Percentiles rank a stretch among this genome's conserved stretches.
Evolutionary conservation across 2,888 invertebrate genomes (phyloP).

Genomic region (Dione juno): DNA sequence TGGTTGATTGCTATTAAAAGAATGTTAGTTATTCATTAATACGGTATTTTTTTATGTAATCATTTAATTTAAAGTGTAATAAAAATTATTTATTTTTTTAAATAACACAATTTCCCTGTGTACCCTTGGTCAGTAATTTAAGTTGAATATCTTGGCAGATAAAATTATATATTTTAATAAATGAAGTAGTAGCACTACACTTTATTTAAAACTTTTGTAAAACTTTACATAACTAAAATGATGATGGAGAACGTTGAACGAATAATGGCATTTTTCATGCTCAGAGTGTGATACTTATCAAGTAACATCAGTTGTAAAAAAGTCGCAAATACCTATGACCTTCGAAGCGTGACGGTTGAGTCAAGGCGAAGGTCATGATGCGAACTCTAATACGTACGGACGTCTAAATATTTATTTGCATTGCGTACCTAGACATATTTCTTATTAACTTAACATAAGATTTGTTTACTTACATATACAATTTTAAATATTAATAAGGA

Average conservation of each 20-base stretch:
- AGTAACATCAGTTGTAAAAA: constrained; percentile 22
- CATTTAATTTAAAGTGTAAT: not conserved
- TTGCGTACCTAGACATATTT: no score
- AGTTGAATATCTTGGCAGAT: no score
- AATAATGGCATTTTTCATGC: not conserved
- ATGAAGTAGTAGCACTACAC: no score
- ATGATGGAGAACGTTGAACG: no score
- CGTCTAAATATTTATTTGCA: constrained; percentile 10
- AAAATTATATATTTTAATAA: no score
- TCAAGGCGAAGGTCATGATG: constrained; percentile 56
- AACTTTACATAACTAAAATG: no score
- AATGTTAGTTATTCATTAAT: constrained; percentile 3
- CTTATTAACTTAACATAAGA: not conserved
- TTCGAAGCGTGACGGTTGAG: constrained; percentile 56
- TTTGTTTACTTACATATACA: no score
- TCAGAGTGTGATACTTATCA: constrained; percentile 16
- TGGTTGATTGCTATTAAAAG: constrained; percentile 5
- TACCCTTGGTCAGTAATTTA: no score
- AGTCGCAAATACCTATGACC: constrained; percentile 45
- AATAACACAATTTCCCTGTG: no score
- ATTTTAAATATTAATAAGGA: no score
- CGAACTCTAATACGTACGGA: constrained; percentile 17
- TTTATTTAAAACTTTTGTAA: no score
- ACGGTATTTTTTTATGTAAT: not conserved
- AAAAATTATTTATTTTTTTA: not conserved